Base-by-base conservation (phyloP, 2,797 vertebrate genomes). In the Clarias pachynema region DNA sequence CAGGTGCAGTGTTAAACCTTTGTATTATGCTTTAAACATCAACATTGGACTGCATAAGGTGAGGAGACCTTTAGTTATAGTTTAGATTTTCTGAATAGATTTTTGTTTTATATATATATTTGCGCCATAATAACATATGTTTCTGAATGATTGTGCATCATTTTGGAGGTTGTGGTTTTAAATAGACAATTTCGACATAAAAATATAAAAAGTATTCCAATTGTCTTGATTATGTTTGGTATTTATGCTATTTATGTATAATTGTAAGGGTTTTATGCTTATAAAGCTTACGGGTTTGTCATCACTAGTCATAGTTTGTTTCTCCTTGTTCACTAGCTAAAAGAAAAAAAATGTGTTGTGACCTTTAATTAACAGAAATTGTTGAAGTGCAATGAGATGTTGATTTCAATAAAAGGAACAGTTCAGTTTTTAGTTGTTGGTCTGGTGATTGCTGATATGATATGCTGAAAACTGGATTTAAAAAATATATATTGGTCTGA, bases 11-110 rank as follows among this genome's bases (percentile, higher is more conserved):
- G 0, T 22, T 62, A 70, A 82, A 22, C 37, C 60, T 18, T 40
- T 16, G 26, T 9, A 78, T 86, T 74, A 56, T 26, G 16, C 22
- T 73, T 18, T 34, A 66, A 81, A 24, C 16, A 49, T 1, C 22
- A 53, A 14, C 60, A 59, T 31, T n/a, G 14, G 49, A 59, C 22
- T 66, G 84, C 37, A 22, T 72, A 79, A 59, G 74, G 75, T 70
- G 69, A 63, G 62, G 22, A 26, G 4, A n/a, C 9, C 14, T 70
- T 85, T 59, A n/a, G 40, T 49, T 44, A 26, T 70, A 9, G 6
- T 62, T 20, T 79, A 22, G 8, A 2, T 60, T 81, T 53, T 85
- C n/a, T 16, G 8, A 44, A 49, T 49, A 18, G 20, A 1, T 81
- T 81, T 74, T 57, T 57, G 22, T 16, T 75, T 81, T 60, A 15